Base-by-base conservation (phyloP, 2,888 invertebrate genomes). In the Ennomos quercinarius region DNA sequence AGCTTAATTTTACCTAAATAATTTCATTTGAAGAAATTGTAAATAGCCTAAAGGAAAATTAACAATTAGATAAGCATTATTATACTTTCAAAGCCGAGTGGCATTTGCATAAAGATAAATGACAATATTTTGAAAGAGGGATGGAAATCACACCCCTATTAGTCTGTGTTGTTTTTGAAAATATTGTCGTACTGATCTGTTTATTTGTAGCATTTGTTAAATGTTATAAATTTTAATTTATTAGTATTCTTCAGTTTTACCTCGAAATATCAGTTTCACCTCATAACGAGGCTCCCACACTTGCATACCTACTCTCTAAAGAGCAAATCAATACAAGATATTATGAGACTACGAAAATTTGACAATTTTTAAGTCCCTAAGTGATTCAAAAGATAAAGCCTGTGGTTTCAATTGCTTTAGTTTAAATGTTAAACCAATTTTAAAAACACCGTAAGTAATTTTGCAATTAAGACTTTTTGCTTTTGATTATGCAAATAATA, bases 91-190 rank as follows among this genome's bases (percentile, higher is more conserved):
- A 74, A 72, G 72, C 64, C 53, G 51, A 71, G 68, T 55, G 50
- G 41, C 47, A 78, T 81, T 73, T 75, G 77, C 80, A 80, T 81
- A 76, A 79, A 73, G 58, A 72, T 59, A 37, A 72, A 76, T 68
- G 75, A 80, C 73, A 82, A 81, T 78, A 81, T 82, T 82, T 77
- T 73, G 68, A 59, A 27, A 52, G 64, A 57, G 64, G 67, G 64
- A 52, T 36, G 53, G 10, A 60, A 68, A 68, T 75, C 68, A 70
- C 67, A 66, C 70, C 70, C 72, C 63, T 63, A 61, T 70, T 68
- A 61, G 61, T 41, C 36, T 10, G 44, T 67, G 63, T 67, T 69
- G 54, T 64, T 57, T 64, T 51, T 59, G 37, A 62, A 63, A 66
- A 61, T 64, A 64, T 41, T 59, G 43, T 52, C 59, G 67, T 54